Evolutionary conservation across 2,113 vertebrate genomes (phyloP), one percentile per base, ranked within the genome.

Genomic region (Muscicapa adusta): DNA sequence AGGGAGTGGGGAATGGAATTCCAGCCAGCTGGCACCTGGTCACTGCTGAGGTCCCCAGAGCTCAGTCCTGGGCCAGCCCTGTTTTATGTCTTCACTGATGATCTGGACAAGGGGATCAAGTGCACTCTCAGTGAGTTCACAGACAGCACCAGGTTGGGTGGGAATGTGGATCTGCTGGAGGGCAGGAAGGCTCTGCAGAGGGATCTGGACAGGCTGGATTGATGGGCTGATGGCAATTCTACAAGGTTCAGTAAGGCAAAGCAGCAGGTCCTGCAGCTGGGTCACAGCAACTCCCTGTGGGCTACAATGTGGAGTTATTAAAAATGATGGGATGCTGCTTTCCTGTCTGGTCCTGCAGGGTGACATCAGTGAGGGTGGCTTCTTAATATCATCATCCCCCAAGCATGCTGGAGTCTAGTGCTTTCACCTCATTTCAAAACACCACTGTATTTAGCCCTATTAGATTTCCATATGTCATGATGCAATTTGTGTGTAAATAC

Each of bases 401-500:
- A 18, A 38, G 24, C 10, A 2, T 67, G 24, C 48, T 54, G 20
- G 15, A 8, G 9, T 67, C 48, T 18, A 18, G 18, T 13, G 58
- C 28, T 58, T 67, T 80, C 43, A 26, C 9, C 6, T 38, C 0
- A 0, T 61, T 82, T 78, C 57, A 42, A 57, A 84, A 8, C 5
- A 19, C 11, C 12, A 3, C 28, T 43, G 28, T 17, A n/a, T 5
- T 25, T 17, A 43, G 5, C 6, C 10, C 17, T n/a, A 1, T 43
- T 47, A 28, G 29, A 13, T 60, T 9, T 73, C n/a, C 25, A 36
- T n/a, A 9, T 51, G 25, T 17, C 0, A 0, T 15, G 29, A 9
- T 42, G n/a, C 0, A 1, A 40, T 18, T 53, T 2, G 0, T 56
- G 25, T 29, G 18, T 28, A 73, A 85, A 70, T 36, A 73, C 5